Conservation (phyloP, 92 coral and sea anemone genomes). For the Pocillopora grandis region DNA sequence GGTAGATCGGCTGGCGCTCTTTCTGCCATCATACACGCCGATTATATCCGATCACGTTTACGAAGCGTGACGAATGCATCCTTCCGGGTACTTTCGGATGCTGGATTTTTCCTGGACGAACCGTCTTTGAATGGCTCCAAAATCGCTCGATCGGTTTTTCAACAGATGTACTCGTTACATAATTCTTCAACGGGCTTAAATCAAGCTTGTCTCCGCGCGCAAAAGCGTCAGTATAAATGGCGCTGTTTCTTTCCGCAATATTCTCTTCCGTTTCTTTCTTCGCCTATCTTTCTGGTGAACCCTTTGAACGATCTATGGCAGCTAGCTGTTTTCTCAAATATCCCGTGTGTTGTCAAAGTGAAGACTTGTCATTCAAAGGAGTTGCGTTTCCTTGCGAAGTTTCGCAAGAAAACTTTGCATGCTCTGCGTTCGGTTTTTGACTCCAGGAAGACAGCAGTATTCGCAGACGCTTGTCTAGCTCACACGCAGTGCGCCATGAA, state of each 20-base stretch:
- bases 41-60: conserved; percentile 37
- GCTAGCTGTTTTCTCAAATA: conserved; percentile 17
- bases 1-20: conserved; percentile 58
- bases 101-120: conserved; percentile 39
- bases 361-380: conserved; percentile 35
- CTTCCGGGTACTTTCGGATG: conserved; percentile 40
- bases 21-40: conserved; percentile 45
- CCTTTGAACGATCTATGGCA: conserved; percentile 48
- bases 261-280: conserved; percentile 19
- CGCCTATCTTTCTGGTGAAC: conserved; percentile 34
- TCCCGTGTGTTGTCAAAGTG: conserved; percentile 32
- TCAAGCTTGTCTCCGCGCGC: conserved; percentile 35
- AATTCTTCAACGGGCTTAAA: conserved; percentile 22
- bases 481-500: conserved; percentile 29
- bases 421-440: conserved; percentile 16
- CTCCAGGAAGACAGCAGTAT: conserved; percentile 4
- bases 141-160: conserved; percentile 18
- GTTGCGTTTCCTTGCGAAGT: conserved; percentile 14
- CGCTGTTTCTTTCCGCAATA: conserved; percentile 43
- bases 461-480: conserved; percentile 41
- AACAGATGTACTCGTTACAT: conserved; percentile 29
- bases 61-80: conserved; percentile 29
- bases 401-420: conserved; percentile 22
- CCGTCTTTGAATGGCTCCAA: conserved; percentile 37
- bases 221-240: conserved; percentile 12